A percentile compares a stretch with the other conserved stretches of the same genome.
phyloP scores from a whole-genome alignment of 2,113 vertebrate genomes.

The Takifugu bimaculatus region DNA sequence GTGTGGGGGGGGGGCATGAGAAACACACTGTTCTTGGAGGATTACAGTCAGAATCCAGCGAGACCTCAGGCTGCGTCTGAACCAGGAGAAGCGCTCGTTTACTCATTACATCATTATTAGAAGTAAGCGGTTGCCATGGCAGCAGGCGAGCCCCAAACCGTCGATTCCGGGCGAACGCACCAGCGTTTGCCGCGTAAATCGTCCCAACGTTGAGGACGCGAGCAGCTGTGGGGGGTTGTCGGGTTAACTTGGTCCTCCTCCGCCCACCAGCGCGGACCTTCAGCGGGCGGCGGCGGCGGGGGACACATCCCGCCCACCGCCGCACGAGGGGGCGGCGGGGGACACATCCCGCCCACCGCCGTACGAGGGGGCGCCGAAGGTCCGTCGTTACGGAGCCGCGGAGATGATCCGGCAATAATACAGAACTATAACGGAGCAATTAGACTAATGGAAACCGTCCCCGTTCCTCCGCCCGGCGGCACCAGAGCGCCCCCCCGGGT shows the following conservation, averaged over 20 bases:
- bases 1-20: no score
- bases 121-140: slow-evolving; percentile 54
- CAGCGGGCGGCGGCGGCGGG: slow-evolving; percentile 40
- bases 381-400: slow-evolving; percentile 59
- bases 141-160: slow-evolving; percentile 61
- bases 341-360: slow-evolving; percentile 61
- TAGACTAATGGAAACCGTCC: slow-evolving; percentile 72
- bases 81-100: slow-evolving; percentile 29
- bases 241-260: slow-evolving; percentile 29
- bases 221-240: not conserved
- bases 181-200: slow-evolving; percentile 55
- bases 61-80: not conserved
- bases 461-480: slow-evolving; percentile 30
- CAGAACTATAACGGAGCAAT: slow-evolving; percentile 69
- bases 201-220: not conserved
- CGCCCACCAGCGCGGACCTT: slow-evolving; percentile 25
- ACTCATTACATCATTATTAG: slow-evolving; percentile 63
- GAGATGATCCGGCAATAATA: slow-evolving; percentile 66
- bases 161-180: slow-evolving; percentile 41
- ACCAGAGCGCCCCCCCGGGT: slow-evolving; percentile 20
- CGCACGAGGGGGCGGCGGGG: slow-evolving; percentile 48
- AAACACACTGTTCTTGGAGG: no score
- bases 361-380: slow-evolving; percentile 50
- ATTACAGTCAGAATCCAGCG: not conserved
- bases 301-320: slow-evolving; percentile 63